phyloP scores from a whole-genome alignment of 2,888 invertebrate genomes.

The Gymnocheta viridis region DNA sequence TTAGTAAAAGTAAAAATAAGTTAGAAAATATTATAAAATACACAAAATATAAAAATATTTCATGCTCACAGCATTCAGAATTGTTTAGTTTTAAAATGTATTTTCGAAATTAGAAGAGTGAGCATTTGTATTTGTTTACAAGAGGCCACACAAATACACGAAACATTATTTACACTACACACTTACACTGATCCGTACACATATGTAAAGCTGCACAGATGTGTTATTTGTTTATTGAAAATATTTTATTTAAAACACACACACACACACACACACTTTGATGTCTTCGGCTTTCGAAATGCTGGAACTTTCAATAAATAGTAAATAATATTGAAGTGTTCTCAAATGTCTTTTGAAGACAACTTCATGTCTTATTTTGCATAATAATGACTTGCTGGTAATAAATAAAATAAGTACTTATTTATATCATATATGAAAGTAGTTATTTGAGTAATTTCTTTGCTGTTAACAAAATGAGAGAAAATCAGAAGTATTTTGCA shows the following conservation, averaged over 20 bases:
- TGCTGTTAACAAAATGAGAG: too few relatives aligned
- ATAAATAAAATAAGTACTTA: too few relatives aligned
- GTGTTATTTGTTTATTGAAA: conserved; percentile 29
- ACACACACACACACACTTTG: not conserved
- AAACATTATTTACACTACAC: conserved; percentile 7
- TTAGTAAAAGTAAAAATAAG: conserved; percentile 3
- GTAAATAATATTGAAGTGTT: not conserved
- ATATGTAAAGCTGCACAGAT: not conserved
- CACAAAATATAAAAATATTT: conserved; percentile 45
- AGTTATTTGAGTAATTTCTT: too few relatives aligned
- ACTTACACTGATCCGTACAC: not conserved
- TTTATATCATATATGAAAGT: too few relatives aligned
- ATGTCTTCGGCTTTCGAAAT: conserved; percentile 14
- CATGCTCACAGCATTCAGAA: conserved; percentile 21
- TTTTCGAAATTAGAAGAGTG: conserved; percentile 1
- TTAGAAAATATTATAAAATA: conserved; percentile 18
- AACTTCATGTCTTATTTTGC: not conserved
- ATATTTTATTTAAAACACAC: not conserved
- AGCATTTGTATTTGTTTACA: conserved; percentile 19
- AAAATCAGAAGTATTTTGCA: too few relatives aligned
- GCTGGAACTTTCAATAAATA: not conserved
- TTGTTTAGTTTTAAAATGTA: conserved; percentile 38
- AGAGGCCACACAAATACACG: not conserved
- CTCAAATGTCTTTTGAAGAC: not conserved
- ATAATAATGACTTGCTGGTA: too few relatives aligned